A percentile compares a stretch with the other conserved stretches of the same genome.
phyloP scores from a whole-genome alignment of 2,888 invertebrate species.

The Lycophotia porphyrea region DNA sequence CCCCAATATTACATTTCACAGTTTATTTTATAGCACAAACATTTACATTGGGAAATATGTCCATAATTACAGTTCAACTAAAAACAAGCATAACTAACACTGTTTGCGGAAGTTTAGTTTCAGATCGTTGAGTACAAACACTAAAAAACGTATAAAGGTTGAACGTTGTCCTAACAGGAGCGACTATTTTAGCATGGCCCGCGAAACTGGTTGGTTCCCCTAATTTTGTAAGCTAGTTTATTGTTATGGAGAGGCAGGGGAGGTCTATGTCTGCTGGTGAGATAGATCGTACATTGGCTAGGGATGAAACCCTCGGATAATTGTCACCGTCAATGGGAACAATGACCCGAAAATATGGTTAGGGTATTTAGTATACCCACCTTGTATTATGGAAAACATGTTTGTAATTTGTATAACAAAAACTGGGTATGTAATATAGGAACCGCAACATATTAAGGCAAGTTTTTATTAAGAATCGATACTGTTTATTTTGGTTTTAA shows the following conservation, averaged over 20 bases:
- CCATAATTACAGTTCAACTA: constrained; percentile 40
- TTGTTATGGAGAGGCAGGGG: constrained; percentile 37
- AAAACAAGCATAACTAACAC: constrained; percentile 51
- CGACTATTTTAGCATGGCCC: constrained; percentile 59
- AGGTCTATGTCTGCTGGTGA: constrained; percentile 65
- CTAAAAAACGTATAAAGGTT: constrained; percentile 73
- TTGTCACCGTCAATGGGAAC: constrained; percentile 76
- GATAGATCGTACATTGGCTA: constrained; percentile 69
- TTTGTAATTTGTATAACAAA: constrained; percentile 48
- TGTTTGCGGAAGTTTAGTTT: constrained; percentile 60
- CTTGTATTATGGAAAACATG: constrained; percentile 51
- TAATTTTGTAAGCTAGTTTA: constrained; percentile 27
- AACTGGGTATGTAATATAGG: neutral
- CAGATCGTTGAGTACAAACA: constrained; percentile 68
- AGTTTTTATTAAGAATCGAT: neutral
- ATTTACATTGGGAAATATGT: constrained; percentile 8
- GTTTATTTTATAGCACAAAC: constrained; percentile 2
- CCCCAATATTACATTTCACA: constrained; percentile 4
- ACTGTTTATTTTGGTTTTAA: too few relatives aligned
- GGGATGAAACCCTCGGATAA: constrained; percentile 78
- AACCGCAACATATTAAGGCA: neutral
- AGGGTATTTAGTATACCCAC: constrained; percentile 56
- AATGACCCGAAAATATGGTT: constrained; percentile 76
- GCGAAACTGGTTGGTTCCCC: constrained; percentile 8
- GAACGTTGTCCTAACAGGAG: constrained; percentile 63